Evolutionary conservation across 2,113 vertebrate genomes (phyloP), one percentile per base, ranked within the genome.

Genomic region (Siniperca knerii): DNA sequence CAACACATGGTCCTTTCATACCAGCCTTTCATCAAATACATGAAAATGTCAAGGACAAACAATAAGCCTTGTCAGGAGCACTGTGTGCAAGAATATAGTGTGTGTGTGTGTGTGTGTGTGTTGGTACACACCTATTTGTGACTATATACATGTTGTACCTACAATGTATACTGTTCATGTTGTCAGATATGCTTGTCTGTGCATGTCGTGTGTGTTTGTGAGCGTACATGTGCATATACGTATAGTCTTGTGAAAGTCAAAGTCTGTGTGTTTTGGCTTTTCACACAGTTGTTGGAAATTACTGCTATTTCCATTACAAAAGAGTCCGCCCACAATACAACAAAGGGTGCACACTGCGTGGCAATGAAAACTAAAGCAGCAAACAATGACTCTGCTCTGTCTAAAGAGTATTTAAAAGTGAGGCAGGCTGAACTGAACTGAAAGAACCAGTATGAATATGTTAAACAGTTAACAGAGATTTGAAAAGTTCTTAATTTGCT

Each of bases 21-120:
- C 46, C 70, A 80, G 57, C 85, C 81, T 91, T 92, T 93, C 83
- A 92, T 90, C 77, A 76, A 80, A 81, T 50, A 83, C 89, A 87
- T 86, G 77, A 79, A 88, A 89, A 91, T 88, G 87, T 90, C 92
- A 91, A 90, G 89, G 90, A 90, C 90, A 93, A 88, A 91, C 81
- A 88, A 86, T 81, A 75, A 77, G 79, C 40, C 81, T 62, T 65
- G 60, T 81, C 67, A 90, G 46, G 33, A 87, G 69, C 61, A 44
- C 13, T 35, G 58, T 73, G 55, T 76, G 72, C 25, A 74, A 42
- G 35, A 73, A 54, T 61, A 48, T 58, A 44, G 58, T 35, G 20
- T 42, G 44, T 44, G 57, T 21, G 15, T 35, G 42, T 10, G 66
- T 15, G 15, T 25, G 42, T 9, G 66, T 21, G 15, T 25, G n/a